phyloP scores from a whole-genome alignment of 2,797 vertebrate species.

The Coracias cyanogaster region DNA sequence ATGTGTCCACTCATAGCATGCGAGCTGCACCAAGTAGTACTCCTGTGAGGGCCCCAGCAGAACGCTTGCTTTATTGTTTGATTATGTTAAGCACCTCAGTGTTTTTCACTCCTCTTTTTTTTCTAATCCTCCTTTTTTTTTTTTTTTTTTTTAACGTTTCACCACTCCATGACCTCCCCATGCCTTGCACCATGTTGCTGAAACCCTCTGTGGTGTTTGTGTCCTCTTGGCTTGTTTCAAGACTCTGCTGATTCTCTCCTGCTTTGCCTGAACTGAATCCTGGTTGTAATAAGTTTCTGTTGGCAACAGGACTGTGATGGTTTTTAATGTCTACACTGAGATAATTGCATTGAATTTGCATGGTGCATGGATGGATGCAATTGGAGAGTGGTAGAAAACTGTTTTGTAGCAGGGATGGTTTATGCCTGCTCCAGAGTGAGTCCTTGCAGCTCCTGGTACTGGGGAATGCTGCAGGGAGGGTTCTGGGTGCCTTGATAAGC shows the following conservation, averaged over 20 bases:
- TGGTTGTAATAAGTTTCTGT: fast-evolving
- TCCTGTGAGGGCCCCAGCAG: not conserved
- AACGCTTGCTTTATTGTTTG: fast-evolving
- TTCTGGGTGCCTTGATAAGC: not conserved
- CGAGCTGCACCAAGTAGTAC: not conserved
- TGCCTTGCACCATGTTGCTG: not conserved
- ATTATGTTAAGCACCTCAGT: fast-evolving
- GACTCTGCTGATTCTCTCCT: not conserved
- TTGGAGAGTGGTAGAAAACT: not conserved
- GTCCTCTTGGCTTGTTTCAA: not conserved
- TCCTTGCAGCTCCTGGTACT: not conserved
- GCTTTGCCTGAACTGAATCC: not conserved
- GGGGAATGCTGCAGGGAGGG: not conserved
- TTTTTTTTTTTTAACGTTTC: not conserved
- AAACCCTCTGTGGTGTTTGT: not conserved
- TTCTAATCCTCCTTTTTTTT: fast-evolving
- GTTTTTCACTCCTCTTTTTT: not conserved
- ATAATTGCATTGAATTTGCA: not conserved
- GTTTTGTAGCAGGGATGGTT: not conserved
- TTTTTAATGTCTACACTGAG: not conserved
- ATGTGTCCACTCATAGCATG: not conserved
- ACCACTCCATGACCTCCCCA: fast-evolving
- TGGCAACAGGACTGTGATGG: not conserved
- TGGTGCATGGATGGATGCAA: not conserved
- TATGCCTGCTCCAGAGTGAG: not conserved